These are phyloP conservation scores for Alosa sapidissima DNA, from an alignment of 2,797 vertebrate species.

Conservation along the genomic window DNA sequence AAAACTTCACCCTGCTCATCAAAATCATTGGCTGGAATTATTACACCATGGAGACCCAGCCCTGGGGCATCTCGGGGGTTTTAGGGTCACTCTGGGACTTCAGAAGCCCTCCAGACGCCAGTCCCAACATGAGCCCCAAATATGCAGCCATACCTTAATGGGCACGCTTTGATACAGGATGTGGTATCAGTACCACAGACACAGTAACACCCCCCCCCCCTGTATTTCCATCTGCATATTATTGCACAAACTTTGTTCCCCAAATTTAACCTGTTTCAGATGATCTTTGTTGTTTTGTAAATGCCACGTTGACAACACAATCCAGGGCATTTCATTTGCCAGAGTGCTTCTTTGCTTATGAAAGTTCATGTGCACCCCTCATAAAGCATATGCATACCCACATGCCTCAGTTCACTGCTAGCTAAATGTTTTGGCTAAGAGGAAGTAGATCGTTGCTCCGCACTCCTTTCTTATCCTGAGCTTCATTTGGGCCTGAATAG, in stretches of 20 bases:
- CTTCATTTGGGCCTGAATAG: neutral
- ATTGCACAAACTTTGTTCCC: neutral
- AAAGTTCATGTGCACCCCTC: neutral
- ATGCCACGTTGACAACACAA: neutral
- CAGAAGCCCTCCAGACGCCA: neutral
- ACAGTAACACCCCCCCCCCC: neutral
- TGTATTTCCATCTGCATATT: neutral
- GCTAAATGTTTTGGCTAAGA: neutral
- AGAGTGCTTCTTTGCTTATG: neutral
- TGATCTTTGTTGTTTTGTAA: neutral
- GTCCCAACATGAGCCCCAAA: neutral
- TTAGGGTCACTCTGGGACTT: constrained; percentile 13
- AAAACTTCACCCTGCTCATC: constrained; percentile 65
- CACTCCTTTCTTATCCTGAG: neutral
- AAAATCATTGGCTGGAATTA: constrained; percentile 68
- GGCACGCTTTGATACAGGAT: neutral
- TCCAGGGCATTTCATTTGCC: neutral
- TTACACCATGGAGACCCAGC: neutral
- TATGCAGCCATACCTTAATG: neutral
- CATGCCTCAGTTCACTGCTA: neutral
- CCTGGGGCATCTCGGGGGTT: neutral
- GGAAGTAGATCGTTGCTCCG: neutral
- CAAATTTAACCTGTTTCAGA: neutral
- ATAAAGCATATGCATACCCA: neutral
- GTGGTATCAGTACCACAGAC: constrained; percentile 15